phyloP scores from a whole-genome alignment of 1,140 invertebrate genomes.

The Drosophila ironensis region DNA sequence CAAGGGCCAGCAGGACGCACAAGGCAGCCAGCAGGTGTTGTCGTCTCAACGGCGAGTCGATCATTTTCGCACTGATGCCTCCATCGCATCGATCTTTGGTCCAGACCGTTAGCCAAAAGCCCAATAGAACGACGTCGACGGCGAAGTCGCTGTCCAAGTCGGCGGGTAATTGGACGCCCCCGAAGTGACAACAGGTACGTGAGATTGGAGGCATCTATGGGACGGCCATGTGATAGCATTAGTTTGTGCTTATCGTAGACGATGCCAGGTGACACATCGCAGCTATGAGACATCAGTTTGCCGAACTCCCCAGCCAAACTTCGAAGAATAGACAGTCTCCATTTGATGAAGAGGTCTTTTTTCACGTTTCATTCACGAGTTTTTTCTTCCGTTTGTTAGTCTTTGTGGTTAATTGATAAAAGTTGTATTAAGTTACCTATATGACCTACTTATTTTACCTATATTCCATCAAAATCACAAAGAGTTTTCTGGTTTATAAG shows the following conservation, averaged over 20 bases:
- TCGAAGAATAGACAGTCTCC: no score
- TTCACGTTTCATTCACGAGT: conserved; percentile 4
- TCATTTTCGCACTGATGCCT: conserved; percentile 64
- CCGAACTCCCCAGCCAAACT: not conserved
- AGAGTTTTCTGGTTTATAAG: no score
- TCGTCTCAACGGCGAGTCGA: conserved; percentile 37
- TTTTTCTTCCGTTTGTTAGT: not conserved
- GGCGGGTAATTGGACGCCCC: conserved; percentile 35
- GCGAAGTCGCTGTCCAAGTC: conserved; percentile 3
- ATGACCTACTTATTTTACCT: no score
- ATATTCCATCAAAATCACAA: no score
- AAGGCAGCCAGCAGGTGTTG: conserved; percentile 12
- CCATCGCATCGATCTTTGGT: conserved; percentile 40
- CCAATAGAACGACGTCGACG: conserved; percentile 45
- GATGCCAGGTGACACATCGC: conserved; percentile 51
- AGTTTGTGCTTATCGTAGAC: conserved; percentile 40
- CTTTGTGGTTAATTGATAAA: not conserved
- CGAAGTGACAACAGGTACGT: conserved; percentile 38
- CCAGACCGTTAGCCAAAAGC: conserved; percentile 22
- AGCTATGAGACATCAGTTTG: conserved; percentile 30
- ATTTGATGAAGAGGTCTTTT: no score
- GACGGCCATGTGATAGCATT: conserved; percentile 58
- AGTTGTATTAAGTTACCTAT: no score
- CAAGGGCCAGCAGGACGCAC: conserved; percentile 26
- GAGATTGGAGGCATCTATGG: conserved; percentile 59